Evolutionary conservation across 2,797 vertebrate genomes (phyloP).

Genomic region (Taenioides sp.): DNA sequence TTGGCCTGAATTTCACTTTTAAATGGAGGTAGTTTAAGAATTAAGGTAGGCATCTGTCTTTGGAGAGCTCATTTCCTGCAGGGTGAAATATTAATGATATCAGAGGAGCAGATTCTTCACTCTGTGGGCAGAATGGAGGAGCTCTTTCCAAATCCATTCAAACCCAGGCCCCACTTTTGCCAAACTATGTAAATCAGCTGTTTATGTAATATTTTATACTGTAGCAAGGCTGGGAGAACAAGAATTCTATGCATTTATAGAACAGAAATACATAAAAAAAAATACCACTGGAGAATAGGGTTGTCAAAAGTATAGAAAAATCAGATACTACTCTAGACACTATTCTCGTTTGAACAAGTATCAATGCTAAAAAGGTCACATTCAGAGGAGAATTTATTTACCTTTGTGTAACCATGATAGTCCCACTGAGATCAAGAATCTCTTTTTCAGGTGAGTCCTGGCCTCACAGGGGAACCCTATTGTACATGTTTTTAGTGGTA

Average conservation of each 20-base stretch:
- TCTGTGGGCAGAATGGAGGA: conserved; percentile 8
- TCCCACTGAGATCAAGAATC: too few relatives aligned
- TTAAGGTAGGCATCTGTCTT: conserved; percentile 68
- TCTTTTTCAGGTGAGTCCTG: too few relatives aligned
- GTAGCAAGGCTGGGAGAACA: neutral
- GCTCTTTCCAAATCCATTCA: conserved; percentile 4
- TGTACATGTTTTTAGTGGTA: too few relatives aligned
- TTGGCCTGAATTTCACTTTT: conserved; percentile 19
- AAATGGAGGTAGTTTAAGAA: conserved; percentile 41
- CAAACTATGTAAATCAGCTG: conserved; percentile 16
- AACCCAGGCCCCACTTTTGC: conserved; percentile 1
- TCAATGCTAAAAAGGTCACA: too few relatives aligned
- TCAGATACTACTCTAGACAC: too few relatives aligned
- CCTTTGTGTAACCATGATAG: too few relatives aligned
- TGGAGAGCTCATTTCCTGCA: conserved; percentile 66
- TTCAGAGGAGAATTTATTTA: too few relatives aligned
- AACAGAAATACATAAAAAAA: too few relatives aligned
- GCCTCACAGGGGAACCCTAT: too few relatives aligned
- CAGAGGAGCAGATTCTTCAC: conserved; percentile 21
- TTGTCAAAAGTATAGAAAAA: too few relatives aligned
- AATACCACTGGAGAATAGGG: too few relatives aligned
- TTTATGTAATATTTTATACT: neutral
- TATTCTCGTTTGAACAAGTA: too few relatives aligned
- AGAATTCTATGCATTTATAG: neutral
- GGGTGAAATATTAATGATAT: conserved; percentile 62